Conservation (phyloP, 2,113 vertebrate species). For the Pluvianellus socialis region DNA sequence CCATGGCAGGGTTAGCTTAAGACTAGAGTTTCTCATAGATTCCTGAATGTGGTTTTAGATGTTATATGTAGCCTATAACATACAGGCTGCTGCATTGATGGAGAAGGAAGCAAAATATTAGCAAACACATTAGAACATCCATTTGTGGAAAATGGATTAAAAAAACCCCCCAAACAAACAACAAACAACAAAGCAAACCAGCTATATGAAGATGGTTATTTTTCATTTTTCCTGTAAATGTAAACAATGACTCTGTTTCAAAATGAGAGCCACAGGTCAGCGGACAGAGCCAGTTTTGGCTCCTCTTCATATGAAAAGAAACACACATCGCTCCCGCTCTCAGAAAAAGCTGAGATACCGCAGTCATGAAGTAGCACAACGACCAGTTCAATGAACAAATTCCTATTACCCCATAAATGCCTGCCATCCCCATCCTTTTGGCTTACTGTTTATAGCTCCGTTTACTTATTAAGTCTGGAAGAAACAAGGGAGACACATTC, state of each 20-base stretch:
- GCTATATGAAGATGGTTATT: neutral
- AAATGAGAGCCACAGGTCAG: neutral
- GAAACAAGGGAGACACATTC: constrained; percentile 51
- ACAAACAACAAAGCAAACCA: neutral
- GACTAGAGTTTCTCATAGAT: constrained; percentile 64
- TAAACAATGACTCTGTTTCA: neutral
- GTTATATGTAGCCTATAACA: constrained; percentile 34
- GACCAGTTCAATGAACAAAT: constrained; percentile 32
- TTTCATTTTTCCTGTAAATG: neutral
- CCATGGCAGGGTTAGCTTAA: constrained; percentile 71
- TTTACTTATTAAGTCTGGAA: constrained; percentile 63
- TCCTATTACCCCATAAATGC: constrained; percentile 56
- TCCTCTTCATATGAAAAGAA: constrained; percentile 4
- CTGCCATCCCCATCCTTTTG: constrained; percentile 34
- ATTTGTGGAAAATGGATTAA: neutral
- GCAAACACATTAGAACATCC: neutral
- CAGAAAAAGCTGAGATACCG: neutral
- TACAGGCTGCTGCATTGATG: constrained; percentile 34
- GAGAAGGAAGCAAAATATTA: constrained; percentile 30
- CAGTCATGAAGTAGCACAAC: constrained; percentile 34
- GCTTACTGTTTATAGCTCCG: constrained; percentile 45
- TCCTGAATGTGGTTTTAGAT: constrained; percentile 42
- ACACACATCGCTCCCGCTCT: neutral
- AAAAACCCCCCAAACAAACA: neutral
- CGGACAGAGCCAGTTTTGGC: neutral